Base-by-base conservation (phyloP, 2,113 vertebrate species). In the Cottus gobio region DNA sequence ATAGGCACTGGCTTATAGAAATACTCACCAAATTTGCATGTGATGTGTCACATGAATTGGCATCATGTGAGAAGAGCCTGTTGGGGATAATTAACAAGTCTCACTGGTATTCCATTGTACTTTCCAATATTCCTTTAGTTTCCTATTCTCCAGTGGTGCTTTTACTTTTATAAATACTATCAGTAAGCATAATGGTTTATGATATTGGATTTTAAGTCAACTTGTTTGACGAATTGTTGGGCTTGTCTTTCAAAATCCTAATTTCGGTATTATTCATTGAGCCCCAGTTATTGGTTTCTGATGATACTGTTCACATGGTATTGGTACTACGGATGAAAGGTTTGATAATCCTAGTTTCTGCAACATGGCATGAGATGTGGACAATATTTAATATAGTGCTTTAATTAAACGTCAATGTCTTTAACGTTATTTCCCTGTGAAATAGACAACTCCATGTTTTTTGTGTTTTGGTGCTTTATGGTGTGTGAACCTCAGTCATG, bases 11-110 rank as follows among this genome's bases (percentile, higher is more conserved):
- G n/a, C 18, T 12, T n/a, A 26, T 28, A 52, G 57, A 62, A 73
- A 74, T 6, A 56, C 22, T 57, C 58, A 61, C 11, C 22, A 30
- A 28, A 15, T 50, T 22, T 42, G 48, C 81, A 73, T 77, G 85
- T 82, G 85, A 77, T 24, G 7, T 62, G 52, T 77, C 73, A 64
- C 78, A 73, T 84, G 84, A 58, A 31, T 58, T n/a, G 10, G 8
- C 57, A 71, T 71, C 84, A 85, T 79, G 87, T 82, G 87, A 79
- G 63, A 44, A 58, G 31, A 54, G 61, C 65, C 56, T 67, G 34
- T 42, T 52, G 48, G 34, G 7, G 37, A 54, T 1, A 13, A 85
- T 83, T 76, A 39, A 10, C 61, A 64, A 73, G 15, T 15, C 6
- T 30, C 60, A 50, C 24, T 75, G 18, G 30, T 1, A 46, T 56